Percentiles rank a stretch among this genome's conserved stretches.
Evolutionary conservation across 2,113 vertebrate species (phyloP).

Genomic region (Megaceryle torquata): DNA sequence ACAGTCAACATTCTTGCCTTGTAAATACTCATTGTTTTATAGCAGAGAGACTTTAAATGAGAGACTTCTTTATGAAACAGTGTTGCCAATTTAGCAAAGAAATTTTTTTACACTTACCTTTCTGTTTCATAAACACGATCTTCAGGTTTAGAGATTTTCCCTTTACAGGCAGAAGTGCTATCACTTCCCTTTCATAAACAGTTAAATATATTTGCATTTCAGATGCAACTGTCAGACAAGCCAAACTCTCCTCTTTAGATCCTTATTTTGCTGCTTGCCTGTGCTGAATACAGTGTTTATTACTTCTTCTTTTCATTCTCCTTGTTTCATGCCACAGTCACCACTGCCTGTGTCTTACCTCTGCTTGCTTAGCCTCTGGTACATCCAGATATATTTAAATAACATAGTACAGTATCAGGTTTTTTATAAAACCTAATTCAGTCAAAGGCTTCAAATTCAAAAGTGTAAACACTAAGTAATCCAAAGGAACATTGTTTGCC

Average conservation of each 20-base stretch:
- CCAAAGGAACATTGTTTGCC: background rate
- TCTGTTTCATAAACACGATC: background rate
- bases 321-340: background rate
- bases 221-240: background rate
- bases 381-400: background rate
- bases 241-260: background rate
- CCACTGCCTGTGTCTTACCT: background rate
- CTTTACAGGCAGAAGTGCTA: background rate
- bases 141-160: background rate
- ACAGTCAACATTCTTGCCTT: background rate
- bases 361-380: background rate
- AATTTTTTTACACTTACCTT: background rate
- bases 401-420: rapidly evolving
- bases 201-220: slow-evolving; percentile 35
- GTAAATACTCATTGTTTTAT: background rate
- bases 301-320: background rate
- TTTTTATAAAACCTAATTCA: background rate
- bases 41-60: background rate
- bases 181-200: background rate
- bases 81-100: background rate
- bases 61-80: background rate
- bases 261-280: background rate
- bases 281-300: background rate
- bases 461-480: background rate
- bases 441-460: background rate